Evolutionary conservation across 1,140 invertebrate species (phyloP).

Genomic region (Apocrypta bakeri): DNA sequence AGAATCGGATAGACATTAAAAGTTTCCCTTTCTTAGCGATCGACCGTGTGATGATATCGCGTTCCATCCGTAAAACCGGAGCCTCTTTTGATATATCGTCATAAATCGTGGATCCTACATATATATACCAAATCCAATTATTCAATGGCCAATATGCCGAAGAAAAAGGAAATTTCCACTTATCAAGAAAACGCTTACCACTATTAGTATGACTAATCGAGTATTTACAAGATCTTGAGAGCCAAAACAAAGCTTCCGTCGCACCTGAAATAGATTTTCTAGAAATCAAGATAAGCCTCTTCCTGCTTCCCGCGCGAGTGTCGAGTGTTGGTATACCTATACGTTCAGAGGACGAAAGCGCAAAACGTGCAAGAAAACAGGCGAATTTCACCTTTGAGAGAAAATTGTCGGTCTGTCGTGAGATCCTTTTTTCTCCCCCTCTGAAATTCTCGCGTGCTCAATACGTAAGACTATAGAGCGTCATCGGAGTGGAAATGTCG

Average conservation of each 20-base stretch:
- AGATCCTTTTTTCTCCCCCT: slow-evolving; percentile 32
- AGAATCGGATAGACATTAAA: background rate
- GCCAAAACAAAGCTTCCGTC: background rate
- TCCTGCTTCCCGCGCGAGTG: background rate
- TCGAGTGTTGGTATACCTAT: too few species aligned
- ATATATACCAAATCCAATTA: too few species aligned
- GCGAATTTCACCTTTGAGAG: slow-evolving; percentile 16
- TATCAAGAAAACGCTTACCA: too few species aligned
- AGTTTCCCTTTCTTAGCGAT: background rate
- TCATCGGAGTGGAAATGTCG: background rate
- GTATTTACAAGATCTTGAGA: background rate
- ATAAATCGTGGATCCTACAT: too few species aligned
- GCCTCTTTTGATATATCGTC: too few species aligned
- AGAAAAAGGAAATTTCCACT: too few species aligned
- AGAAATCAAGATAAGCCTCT: background rate
- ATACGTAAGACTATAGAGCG: too few species aligned
- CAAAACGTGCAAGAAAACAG: background rate
- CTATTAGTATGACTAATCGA: too few species aligned
- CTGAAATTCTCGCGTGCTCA: background rate
- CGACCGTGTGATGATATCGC: too few species aligned
- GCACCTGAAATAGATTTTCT: background rate
- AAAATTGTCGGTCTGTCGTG: slow-evolving; percentile 39
- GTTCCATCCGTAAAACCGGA: too few species aligned
- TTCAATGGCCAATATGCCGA: too few species aligned
- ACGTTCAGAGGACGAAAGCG: background rate